phyloP scores from a whole-genome alignment of 2,888 invertebrate species.

The Notodonta ziczac region DNA sequence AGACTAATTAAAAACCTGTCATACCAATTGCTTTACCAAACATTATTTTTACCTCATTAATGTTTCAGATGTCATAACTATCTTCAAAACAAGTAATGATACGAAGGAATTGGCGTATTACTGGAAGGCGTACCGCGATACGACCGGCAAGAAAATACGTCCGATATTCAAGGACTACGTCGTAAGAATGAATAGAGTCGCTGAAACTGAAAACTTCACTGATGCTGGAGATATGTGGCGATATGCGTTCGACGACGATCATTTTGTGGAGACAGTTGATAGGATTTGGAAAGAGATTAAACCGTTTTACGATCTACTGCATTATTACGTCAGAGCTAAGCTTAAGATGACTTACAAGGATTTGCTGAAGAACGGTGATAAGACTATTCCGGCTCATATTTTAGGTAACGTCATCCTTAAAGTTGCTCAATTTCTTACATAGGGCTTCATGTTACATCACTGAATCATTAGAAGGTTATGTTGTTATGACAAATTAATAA shows the following conservation, averaged over 20 bases:
- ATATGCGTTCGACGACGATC: constrained; percentile 71
- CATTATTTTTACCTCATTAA: background rate
- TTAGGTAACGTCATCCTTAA: constrained; percentile 75
- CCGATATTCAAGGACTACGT: constrained; percentile 86
- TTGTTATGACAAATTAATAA: no score
- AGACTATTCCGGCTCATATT: constrained; percentile 88
- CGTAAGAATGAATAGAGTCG: constrained; percentile 85
- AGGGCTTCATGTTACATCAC: no score
- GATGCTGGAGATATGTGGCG: constrained; percentile 80
- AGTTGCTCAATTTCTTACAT: no score
- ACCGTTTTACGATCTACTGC: constrained; percentile 87
- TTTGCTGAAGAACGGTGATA: constrained; percentile 68
- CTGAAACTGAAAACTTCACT: constrained; percentile 78
- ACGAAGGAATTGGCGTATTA: constrained; percentile 86
- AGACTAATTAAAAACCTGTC: no score
- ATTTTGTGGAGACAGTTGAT: constrained; percentile 71
- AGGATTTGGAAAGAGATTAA: constrained; percentile 84
- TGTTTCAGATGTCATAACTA: constrained; percentile 66
- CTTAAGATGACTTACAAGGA: constrained; percentile 79
- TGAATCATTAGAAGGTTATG: no score
- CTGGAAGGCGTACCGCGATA: constrained; percentile 88
- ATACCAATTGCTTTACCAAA: background rate
- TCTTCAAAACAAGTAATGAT: constrained; percentile 80
- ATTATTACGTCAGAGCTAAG: constrained; percentile 85
- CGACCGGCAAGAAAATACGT: constrained; percentile 85